Conservation (phyloP, 2,888 invertebrate species). For the Sussaba pulchella region DNA sequence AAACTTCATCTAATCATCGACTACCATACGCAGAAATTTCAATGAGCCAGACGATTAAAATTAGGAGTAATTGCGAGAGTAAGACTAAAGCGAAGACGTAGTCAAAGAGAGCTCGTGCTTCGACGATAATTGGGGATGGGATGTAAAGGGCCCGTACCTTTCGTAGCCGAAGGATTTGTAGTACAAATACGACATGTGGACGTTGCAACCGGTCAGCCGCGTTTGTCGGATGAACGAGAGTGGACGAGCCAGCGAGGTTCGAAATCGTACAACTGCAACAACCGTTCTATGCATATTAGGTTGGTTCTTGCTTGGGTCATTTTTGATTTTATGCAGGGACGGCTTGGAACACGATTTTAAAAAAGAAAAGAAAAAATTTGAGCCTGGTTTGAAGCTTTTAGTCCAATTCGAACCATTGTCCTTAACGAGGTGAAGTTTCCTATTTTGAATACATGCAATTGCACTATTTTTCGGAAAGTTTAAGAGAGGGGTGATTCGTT, state of each 20-base stretch:
- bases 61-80: neutral
- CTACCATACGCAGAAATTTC: too few relatives aligned
- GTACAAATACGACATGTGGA: constrained; percentile 77
- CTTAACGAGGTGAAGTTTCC: too few relatives aligned
- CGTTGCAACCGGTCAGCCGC: constrained; percentile 60
- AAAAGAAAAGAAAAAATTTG: too few relatives aligned
- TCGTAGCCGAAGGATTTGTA: constrained; percentile 72
- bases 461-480: too few relatives aligned
- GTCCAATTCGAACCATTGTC: too few relatives aligned
- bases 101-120: neutral
- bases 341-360: too few relatives aligned
- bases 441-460: too few relatives aligned
- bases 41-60: neutral
- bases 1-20: too few relatives aligned
- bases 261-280: constrained; percentile 26
- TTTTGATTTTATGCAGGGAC: too few relatives aligned
- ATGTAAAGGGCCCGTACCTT: constrained; percentile 67
- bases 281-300: neutral
- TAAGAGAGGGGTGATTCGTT: too few relatives aligned
- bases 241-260: constrained; percentile 56
- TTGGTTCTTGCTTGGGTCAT: too few relatives aligned
- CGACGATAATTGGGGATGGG: constrained; percentile 70
- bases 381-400: too few relatives aligned
- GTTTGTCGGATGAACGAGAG: constrained; percentile 49
- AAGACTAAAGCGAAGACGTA: constrained; percentile 1